Evolutionary conservation across 2,888 invertebrate genomes (phyloP), one percentile per base, ranked within the genome.

Genomic region (Flexamia atlantica): DNA sequence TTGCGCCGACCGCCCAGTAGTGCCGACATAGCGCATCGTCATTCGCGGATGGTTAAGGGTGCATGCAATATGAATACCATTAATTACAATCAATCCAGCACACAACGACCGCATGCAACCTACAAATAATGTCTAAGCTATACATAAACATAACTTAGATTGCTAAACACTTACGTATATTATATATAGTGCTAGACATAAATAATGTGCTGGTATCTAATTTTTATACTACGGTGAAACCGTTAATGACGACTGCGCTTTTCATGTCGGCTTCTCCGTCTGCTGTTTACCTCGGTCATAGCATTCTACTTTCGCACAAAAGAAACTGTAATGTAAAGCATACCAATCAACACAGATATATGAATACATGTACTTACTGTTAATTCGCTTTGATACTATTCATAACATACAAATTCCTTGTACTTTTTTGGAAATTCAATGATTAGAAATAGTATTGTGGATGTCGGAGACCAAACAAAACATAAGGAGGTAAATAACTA

Each of bases 111-210:
- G 70, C 70, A 70, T 70, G 70, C 70, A 3, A 10, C 40, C 76
- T 76, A 76, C 76, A 76, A 76, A 76, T 76, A 76, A 76, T 76
- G 25, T 50, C 76, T 70, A 68, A 68, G 68, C 32, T 68, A n/a
- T n/a, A 42, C 72, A 42, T 42, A 42, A 72, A 36, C 72, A 50
- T 76, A 76, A 76, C 76, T 76, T 76, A 76, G 76, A 50, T 76
- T 28, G 28, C 76, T 76, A 76, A 76, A 76, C 76, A 76, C 28
- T 76, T 76, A 76, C 50, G n/a, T 76, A 76, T 76, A 76, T 42
- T 76, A 40, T 28, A 76, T 76, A 50, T 76, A 50, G 76, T 76
- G 76, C 76, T 76, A 76, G 76, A 76, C 76, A 76, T 76, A 76
- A 76, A 46, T 76, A 50, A 76, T 28, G 76, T 76, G 76, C 76